phyloP scores from a whole-genome alignment of 1,140 invertebrate species.

The Melitaea cinxia region DNA sequence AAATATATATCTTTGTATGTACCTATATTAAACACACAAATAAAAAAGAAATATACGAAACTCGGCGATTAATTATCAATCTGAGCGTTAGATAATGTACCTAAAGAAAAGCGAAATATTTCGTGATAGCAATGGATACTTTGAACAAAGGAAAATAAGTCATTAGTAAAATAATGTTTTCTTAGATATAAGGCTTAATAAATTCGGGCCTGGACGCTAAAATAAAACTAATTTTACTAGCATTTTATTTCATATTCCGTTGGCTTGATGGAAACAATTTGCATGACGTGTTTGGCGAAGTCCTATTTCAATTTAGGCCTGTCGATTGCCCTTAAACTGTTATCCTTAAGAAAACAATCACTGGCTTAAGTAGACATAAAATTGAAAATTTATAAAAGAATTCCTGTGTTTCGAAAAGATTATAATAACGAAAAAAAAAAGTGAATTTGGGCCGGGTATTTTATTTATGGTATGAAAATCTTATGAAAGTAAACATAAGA shows the following conservation, averaged over 20 bases:
- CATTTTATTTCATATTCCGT: background rate
- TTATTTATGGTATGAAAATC: background rate
- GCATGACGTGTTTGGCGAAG: background rate
- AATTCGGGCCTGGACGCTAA: no score
- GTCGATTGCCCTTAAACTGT: background rate
- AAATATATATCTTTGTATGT: no score
- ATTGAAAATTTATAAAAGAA: background rate
- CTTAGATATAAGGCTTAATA: no score
- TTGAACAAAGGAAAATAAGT: no score
- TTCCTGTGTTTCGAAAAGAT: background rate
- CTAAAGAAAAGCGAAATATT: no score
- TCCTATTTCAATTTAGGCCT: conserved; percentile 9
- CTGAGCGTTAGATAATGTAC: no score
- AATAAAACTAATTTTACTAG: background rate
- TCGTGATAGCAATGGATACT: no score
- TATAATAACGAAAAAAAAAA: background rate
- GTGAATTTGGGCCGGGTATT: background rate
- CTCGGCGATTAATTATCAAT: no score
- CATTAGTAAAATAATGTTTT: no score
- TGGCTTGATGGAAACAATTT: background rate
- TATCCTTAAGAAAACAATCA: conserved; percentile 4
- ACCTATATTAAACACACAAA: no score
- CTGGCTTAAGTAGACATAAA: conserved; percentile 1
- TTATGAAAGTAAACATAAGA: no score
- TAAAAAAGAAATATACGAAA: no score